Base-by-base conservation (phyloP, 2,113 vertebrate species). In the Eptatretus burgeri region DNA sequence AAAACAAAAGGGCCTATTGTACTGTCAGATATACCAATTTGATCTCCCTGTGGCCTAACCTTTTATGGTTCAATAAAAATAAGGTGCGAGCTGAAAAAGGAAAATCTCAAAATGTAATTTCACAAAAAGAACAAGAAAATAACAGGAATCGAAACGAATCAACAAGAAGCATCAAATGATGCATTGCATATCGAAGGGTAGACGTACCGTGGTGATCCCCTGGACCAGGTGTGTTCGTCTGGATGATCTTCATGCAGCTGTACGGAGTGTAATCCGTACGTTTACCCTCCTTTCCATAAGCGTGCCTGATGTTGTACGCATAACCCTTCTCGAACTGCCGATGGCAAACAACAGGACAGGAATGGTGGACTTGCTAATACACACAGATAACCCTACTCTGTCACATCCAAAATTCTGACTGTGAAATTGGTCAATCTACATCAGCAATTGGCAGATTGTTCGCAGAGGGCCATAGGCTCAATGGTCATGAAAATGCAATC, bases 221-320 rank as follows among this genome's bases (percentile, higher is more conserved):
- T 72, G 89, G 87, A 71, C 83, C 73, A 70, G 89, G 91, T 65
- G 80, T 73, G 68, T 88, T 98, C 69, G 84, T 85, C 74, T 94
- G 72, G 75, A 94, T 96, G 74, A 98, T 88, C 79, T 96, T 98
- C 81, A 94, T 77, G 75, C 91, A 98, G 71, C 91, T 91, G 75
- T 78, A 94, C 56, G 89, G 91, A 12, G 89, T 96, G 72, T 98
- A 98, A 75, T 98, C 91, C 11, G 83, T 77, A 66, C 89, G 80
- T 73, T 76, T 93, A 70, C 91, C 91, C 77, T 98, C 91, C 69
- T 85, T 96, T 65, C 91, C 89, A 64, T 81, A 98, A 75, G 17
- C 93, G 74, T 98, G 91, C 50, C 87, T 88, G 70, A 98, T 78
- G 71, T 81, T 79, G 71, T 98, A 98, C 69, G 85, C 78, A 65